These are phyloP conservation scores for Drosophila infuscata DNA, from an alignment of 2,888 invertebrate species.

Conservation along the genomic window DNA sequence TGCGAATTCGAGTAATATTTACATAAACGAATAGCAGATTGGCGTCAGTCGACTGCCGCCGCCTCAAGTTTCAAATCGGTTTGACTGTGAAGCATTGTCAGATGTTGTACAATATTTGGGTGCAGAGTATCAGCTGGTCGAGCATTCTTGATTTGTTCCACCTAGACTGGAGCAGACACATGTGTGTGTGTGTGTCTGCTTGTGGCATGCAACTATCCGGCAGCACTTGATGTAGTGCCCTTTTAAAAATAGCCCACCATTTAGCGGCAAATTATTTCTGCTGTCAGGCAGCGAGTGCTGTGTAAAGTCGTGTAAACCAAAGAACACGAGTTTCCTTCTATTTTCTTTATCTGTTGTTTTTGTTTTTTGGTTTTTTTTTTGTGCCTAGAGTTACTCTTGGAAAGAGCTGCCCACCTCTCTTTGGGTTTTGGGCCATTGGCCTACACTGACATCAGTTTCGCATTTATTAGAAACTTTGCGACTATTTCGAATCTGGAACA, in stretches of 20 bases:
- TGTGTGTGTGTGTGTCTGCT: constrained; percentile 18
- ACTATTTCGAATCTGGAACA: constrained; percentile 19
- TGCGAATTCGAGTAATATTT: not conserved
- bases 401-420: constrained; percentile 7
- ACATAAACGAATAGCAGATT: not conserved
- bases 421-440: constrained; percentile 15
- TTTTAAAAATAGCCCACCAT: constrained; percentile 62
- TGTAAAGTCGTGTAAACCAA: constrained; percentile 41
- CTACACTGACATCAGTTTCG: constrained; percentile 23
- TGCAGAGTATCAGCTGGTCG: constrained; percentile 4
- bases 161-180: constrained; percentile 4
- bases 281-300: constrained; percentile 61
- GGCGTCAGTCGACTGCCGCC: constrained; percentile 1
- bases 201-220: constrained; percentile 56
- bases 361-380: not conserved
- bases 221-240: constrained; percentile 57
- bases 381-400: not conserved
- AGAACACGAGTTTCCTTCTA: constrained; percentile 16
- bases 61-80: not conserved
- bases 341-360: not conserved
- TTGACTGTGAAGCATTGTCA: constrained; percentile 2
- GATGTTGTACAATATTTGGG: not conserved
- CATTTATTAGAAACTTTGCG: constrained; percentile 14
- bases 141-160: not conserved
- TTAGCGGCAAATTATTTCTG: constrained; percentile 63